These are phyloP conservation scores for Dipodomys merriami DNA, from an alignment of 2,113 vertebrate genomes.

Conservation along the genomic window DNA sequence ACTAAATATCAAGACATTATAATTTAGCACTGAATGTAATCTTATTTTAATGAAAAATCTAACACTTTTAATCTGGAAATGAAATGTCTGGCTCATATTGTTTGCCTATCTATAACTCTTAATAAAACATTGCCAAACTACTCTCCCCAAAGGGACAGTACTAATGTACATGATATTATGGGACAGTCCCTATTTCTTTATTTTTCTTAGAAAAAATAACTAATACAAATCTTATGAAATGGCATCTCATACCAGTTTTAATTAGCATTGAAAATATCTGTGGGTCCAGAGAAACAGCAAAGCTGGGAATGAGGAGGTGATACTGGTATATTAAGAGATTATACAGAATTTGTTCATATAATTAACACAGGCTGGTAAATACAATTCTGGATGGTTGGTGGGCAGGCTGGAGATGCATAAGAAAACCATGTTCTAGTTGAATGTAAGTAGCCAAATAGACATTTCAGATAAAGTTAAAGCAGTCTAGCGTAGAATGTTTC, in stretches of 20 bases:
- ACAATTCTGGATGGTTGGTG: not conserved
- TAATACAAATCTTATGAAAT: not conserved
- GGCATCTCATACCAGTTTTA: not conserved
- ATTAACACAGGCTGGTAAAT: not conserved
- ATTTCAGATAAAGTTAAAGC: not conserved
- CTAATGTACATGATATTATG: not conserved
- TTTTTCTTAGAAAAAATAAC: not conserved
- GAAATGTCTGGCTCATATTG: not conserved
- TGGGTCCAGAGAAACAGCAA: not conserved
- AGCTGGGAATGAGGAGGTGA: not conserved
- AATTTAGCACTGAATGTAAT: not conserved
- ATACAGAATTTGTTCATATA: not conserved
- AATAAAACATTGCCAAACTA: not conserved
- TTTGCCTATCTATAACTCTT: not conserved
- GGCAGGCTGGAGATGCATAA: not conserved
- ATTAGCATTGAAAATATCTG: not conserved
- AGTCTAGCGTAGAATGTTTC: not conserved
- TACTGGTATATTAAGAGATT: not conserved
- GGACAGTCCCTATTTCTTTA: not conserved
- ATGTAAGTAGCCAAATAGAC: not conserved
- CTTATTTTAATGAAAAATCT: not conserved
- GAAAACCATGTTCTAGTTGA: not conserved
- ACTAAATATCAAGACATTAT: conserved; percentile 6
- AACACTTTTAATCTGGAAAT: not conserved
- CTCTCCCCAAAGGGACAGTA: not conserved